Evolutionary conservation across 2,888 invertebrate genomes (phyloP), one percentile per base, ranked within the genome.

Genomic region (Agrotis puta): DNA sequence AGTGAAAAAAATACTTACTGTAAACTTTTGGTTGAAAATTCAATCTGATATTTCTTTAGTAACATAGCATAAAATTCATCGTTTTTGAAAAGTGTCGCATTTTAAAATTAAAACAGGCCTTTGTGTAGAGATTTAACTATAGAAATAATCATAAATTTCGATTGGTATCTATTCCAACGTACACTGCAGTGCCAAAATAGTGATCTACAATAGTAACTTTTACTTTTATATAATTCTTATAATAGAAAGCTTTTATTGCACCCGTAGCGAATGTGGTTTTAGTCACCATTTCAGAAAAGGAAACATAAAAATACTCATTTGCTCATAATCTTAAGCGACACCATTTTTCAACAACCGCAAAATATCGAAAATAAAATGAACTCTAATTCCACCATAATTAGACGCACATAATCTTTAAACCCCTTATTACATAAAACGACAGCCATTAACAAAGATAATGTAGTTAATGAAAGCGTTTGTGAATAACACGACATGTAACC

Each of bases 221-320:
- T 53, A 45, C 51, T 50, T 51, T 66, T 58, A 53, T 27, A 2
- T 43, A 27, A 63, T 33, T 56, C 33, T 33, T 54, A 50, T 20
- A 63, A 47, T 68, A 68, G 72, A 82, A 71, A 73, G 70, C 47
- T 62, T 62, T 64, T 71, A 64, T 54, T 67, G 58, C 51, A 48
- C 22, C 24, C 2, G 13, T 79, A 48, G 27, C 24, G 6, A n/a
- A 58, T 50, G 48, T 45, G 43, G 69, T 70, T 64, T 61, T 20
- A 45, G 9, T 14, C 24, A 5, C 6, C 13, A 53, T 48, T 59
- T 48, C 39, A 47, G 3, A 2, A 2, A 22, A 64, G n/a, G 45
- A 22, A 13, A 6, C 39, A 27, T 2, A 7, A 18, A 1, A 3
- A 24, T 45, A n/a, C 7, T 16, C 1, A 48, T 48, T 53, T 39